Percentiles rank a stretch among this genome's conserved stretches.
Conservation (phyloP, 2,888 invertebrate species). For the Petrolisthes manimaculis region DNA sequence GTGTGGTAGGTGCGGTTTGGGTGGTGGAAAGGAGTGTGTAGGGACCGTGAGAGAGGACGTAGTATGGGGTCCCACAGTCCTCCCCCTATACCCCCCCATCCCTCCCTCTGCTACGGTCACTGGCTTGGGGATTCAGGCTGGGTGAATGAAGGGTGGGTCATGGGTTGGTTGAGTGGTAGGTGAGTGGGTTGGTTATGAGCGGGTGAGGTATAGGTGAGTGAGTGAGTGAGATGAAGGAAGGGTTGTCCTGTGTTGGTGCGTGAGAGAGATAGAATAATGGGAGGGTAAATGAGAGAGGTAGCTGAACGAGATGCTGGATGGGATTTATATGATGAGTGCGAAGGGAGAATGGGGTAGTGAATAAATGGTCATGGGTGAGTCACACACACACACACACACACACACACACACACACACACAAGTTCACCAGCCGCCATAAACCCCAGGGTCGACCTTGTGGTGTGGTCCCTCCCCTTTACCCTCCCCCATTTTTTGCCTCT, state of each 20-base stretch:
- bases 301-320: background rate
- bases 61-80: background rate
- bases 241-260: background rate
- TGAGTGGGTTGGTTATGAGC: background rate
- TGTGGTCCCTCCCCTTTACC: background rate
- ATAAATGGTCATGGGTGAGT: background rate
- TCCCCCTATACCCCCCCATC: background rate
- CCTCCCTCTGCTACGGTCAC: background rate
- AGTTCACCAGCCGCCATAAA: background rate
- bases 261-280: background rate
- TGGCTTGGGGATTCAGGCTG: background rate
- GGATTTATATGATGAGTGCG: background rate
- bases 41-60: background rate
- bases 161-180: background rate
- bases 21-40: background rate
- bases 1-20: background rate
- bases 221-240: background rate
- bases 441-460: too few species aligned
- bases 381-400: conserved; percentile 34
- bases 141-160: background rate
- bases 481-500: background rate
- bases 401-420: conserved; percentile 34
- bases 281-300: background rate
- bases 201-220: background rate
- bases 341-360: background rate